Base-by-base conservation (phyloP, 2,888 invertebrate species). In the Drosophila barbarae region DNA sequence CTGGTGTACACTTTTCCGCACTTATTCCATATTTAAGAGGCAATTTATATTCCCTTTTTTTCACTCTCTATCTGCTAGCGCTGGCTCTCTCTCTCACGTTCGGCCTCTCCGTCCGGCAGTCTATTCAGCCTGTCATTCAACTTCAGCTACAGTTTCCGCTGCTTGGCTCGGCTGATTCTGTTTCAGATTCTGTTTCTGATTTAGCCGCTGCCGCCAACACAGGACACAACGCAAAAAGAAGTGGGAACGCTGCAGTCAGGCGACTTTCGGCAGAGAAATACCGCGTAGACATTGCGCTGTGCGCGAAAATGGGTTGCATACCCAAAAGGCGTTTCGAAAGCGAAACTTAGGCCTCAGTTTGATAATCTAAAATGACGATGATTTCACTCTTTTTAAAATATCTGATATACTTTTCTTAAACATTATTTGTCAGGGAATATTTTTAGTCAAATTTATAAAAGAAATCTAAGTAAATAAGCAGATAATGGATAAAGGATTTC, bases 31-130 rank as follows among this genome's bases (percentile, higher is more conserved):
- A 86, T 86, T 88, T 88, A 88, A 88, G 84, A 86, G 86, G 85
- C 88, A 88, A 88, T 88, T 88, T 88, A 88, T 87, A 88, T 88
- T 88, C 88, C 84, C 84, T 88, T 88, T 86, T 66, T 70, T 73
- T 49, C 56, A 54, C 56, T 65, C 59, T 38, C 57, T 36, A 46
- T 39, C 79, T 51, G 52, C 52, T 32, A 42, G 46, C 34, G 23
- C 35, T 36, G 28, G n/a, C 46, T 53, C 42, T 23, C 21, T 47
- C 23, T 35, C 7, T 26, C 23, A 23, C 23, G 23, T 55, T 21
- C 30, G 26, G 50, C 8, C 50, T 18, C 15, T 44, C 49, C 36
- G 50, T 39, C 38, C 60, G 46, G 47, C 53, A 44, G 67, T 61
- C 68, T 50, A 53, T 60, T 67, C 77, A 72, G 46, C 6, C 73